phyloP scores from a whole-genome alignment of 2,888 invertebrate genomes.

The Drosophila kambysellisi region DNA sequence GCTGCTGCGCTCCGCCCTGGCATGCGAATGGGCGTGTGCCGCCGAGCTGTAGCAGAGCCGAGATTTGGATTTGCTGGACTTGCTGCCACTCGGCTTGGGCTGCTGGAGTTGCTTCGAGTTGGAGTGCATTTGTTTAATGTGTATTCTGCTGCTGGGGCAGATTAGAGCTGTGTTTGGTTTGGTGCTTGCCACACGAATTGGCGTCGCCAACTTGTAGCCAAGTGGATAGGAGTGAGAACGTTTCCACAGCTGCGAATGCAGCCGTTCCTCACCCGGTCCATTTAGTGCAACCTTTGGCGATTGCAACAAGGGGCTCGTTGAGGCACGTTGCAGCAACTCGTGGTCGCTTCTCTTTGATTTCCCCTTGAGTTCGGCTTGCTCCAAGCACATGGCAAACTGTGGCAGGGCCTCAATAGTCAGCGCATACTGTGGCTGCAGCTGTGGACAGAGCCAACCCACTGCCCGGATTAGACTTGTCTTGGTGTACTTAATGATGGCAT shows the following conservation, averaged over 20 bases:
- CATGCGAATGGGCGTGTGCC: conserved; percentile 49
- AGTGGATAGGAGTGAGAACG: conserved; percentile 34
- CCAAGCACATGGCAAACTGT: not conserved
- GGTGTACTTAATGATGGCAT: conserved; percentile 42
- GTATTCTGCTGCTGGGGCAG: conserved; percentile 7
- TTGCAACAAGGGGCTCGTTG: conserved; percentile 37
- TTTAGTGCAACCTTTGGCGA: not conserved
- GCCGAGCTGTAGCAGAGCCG: not conserved
- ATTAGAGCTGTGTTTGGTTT: not conserved
- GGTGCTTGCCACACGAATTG: not conserved
- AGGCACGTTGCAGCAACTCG: conserved; percentile 30
- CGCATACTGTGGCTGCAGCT: conserved; percentile 17
- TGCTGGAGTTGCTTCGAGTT: not conserved
- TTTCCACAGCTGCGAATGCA: conserved; percentile 32
- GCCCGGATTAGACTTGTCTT: not conserved
- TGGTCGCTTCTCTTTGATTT: not conserved
- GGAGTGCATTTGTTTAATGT: conserved; percentile 21
- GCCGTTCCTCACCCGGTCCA: conserved; percentile 2
- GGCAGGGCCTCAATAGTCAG: not conserved
- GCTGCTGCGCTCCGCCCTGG: conserved; percentile 19
- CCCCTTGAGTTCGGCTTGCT: not conserved
- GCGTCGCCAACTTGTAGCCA: not conserved
- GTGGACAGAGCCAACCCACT: not conserved
- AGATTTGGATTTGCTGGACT: not conserved
- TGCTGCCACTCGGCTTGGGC: conserved; percentile 1